phyloP scores from a whole-genome alignment of 2,797 vertebrate species.

The Lutjanus argentimaculatus region DNA sequence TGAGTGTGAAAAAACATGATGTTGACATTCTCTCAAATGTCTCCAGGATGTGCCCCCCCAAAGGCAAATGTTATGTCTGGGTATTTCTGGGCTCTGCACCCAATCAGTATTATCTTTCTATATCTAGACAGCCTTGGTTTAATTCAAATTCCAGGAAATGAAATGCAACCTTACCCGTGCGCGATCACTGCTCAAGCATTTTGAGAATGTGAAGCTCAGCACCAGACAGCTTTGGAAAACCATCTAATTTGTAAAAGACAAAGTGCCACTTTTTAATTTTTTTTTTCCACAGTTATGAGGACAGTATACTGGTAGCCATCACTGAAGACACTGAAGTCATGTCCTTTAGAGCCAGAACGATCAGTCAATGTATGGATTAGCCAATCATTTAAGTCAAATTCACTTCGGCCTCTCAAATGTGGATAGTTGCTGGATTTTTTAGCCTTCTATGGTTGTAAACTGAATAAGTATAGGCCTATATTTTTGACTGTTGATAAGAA shows the following conservation, averaged over 20 bases:
- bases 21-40: conserved; percentile 46
- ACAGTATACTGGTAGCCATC: too few relatives aligned
- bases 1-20: not conserved
- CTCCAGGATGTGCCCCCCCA: not conserved
- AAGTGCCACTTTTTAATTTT: not conserved
- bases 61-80: conserved; percentile 47
- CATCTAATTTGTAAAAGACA: not conserved
- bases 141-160: conserved; percentile 60
- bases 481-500: not conserved
- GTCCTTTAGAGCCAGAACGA: not conserved
- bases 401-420: not conserved
- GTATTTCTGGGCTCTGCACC: conserved; percentile 23
- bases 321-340: not conserved
- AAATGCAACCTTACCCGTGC: conserved; percentile 51
- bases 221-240: not conserved
- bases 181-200: conserved; percentile 36
- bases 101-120: conserved; percentile 44
- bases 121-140: conserved; percentile 41
- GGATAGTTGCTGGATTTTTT: not conserved
- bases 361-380: not conserved
- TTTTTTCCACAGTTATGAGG: not conserved
- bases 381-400: not conserved
- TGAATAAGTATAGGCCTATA: not conserved
- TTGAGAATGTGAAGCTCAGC: conserved; percentile 37
- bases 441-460: too few relatives aligned